Conservation (phyloP, 2,888 invertebrate genomes). For the Drosophila anomalata region DNA sequence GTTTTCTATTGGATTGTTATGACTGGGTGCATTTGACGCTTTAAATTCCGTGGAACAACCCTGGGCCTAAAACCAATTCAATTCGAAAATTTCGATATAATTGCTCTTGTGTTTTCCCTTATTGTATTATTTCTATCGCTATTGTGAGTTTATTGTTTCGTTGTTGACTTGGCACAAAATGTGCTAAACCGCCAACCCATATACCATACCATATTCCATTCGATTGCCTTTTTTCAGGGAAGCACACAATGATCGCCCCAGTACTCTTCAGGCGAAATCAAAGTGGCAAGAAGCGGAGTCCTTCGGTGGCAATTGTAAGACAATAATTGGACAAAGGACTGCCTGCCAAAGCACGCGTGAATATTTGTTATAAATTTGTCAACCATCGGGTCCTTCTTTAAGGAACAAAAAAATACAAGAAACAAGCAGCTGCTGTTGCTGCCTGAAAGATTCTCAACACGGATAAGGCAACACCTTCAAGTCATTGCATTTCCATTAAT, state of each 20-base stretch:
- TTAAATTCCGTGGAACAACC: constrained; percentile 71
- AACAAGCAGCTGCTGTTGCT: constrained; percentile 46
- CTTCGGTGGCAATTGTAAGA: constrained; percentile 68
- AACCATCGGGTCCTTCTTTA: constrained; percentile 40
- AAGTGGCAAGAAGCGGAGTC: constrained; percentile 35
- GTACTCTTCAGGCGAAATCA: constrained; percentile 63
- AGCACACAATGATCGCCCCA: constrained; percentile 55
- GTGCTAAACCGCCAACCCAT: constrained; percentile 63
- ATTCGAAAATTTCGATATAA: constrained; percentile 74
- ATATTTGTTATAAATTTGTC: constrained; percentile 80
- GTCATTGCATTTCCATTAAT: constrained; percentile 78
- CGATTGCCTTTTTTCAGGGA: constrained; percentile 57
- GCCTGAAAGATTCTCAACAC: constrained; percentile 49
- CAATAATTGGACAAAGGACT: constrained; percentile 75
- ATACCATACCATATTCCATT: constrained; percentile 12
- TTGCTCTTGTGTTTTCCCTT: constrained; percentile 64
- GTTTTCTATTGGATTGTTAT: constrained; percentile 60
- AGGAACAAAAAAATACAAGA: background rate
- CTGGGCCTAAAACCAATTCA: constrained; percentile 48
- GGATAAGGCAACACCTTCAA: constrained; percentile 58
- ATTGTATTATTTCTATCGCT: constrained; percentile 44
- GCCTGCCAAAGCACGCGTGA: constrained; percentile 79
- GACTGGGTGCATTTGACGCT: constrained; percentile 75
- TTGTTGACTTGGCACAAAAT: constrained; percentile 58
- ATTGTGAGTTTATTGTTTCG: constrained; percentile 44